Evolutionary conservation across 2,888 invertebrate species (phyloP).

Genomic region (Hydropsyche betteni): DNA sequence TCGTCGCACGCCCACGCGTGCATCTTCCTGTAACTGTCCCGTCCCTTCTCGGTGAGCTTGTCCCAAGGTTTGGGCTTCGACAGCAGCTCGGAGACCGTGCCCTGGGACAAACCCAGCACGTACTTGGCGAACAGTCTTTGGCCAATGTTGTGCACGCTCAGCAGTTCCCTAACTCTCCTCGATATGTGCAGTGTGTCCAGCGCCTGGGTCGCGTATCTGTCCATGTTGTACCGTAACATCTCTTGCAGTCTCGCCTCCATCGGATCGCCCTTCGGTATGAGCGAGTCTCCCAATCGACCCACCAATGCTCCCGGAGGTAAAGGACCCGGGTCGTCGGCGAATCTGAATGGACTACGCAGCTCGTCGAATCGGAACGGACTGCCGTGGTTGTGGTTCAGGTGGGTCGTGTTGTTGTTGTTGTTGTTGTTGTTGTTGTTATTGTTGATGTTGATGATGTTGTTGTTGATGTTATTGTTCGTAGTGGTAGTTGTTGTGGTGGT

Average conservation of each 20-base stretch:
- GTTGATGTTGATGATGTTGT: constrained; percentile 65
- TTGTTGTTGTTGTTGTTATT: constrained; percentile 66
- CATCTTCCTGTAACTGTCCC: constrained; percentile 99
- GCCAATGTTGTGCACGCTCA: constrained; percentile 98
- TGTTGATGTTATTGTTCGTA: constrained; percentile 67
- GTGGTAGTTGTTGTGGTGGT: constrained; percentile 68
- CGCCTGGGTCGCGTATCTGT: constrained; percentile 92
- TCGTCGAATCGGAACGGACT: constrained; percentile 84
- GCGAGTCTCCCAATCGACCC: constrained; percentile 85
- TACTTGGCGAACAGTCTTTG: constrained; percentile 99
- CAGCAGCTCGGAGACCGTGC: constrained; percentile 96
- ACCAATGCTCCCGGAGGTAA: constrained; percentile 84
- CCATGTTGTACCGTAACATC: constrained; percentile 94
- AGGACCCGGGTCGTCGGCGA: constrained; percentile 82
- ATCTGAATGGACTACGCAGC: constrained; percentile 80
- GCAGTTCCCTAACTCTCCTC: constrained; percentile 88
- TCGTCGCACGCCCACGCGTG: constrained; percentile 99
- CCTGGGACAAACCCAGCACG: constrained; percentile 95
- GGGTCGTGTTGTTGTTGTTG: constrained; percentile 66
- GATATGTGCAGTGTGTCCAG: constrained; percentile 96
- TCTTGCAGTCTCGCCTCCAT: constrained; percentile 94
- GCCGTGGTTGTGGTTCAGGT: constrained; percentile 66
- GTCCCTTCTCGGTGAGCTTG: constrained; percentile 98
- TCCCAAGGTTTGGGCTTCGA: constrained; percentile 99
- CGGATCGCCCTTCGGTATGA: constrained; percentile 91